Base-by-base conservation (phyloP, 2,888 invertebrate genomes). In the Eristalis pertinax region DNA sequence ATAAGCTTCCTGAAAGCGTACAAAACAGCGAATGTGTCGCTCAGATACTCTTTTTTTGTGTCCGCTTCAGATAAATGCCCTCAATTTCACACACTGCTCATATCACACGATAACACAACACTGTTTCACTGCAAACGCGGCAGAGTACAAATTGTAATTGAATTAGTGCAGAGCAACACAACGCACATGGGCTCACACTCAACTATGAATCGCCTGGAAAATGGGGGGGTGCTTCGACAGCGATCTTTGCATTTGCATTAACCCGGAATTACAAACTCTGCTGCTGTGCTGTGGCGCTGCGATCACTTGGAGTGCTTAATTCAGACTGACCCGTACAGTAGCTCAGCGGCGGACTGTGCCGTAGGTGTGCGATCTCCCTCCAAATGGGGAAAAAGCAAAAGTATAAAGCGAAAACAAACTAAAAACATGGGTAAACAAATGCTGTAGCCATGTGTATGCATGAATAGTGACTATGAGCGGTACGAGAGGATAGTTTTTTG, bases 291-390 rank as follows among this genome's bases (percentile, higher is more conserved):
- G 24, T 29, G 11, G 32, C 63, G 63, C 22, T 77, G 56, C 50
- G 77, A 82, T 60, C 85, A 73, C 69, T 65, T 43, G 60, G 85
- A 73, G 56, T 77, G 77, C 77, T 74, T 50, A 73, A 74, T 29
- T 65, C 73, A 77, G 73, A 85, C 85, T 85, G 85, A 73, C 58
- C 81, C 65, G n/a, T 38, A 32, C 60, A 64, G 2, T 82, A 50
- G 62, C 69, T 56, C 69, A 77, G 24, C 73, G 70, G 60, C 65
- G 73, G 65, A 78, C 74, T 50, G 43, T 43, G 50, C 82, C 74
- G 35, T 43, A 69, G 82, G 77, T 77, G 64, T 58, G 65, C 77
- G 69, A 64, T 58, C 29, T 63, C 68, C 69, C 77, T 50, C 41
- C 64, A 43, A 69, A 69, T 43, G 35, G 63, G 22, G 11, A 8